Evolutionary conservation across 1,140 invertebrate genomes (phyloP).

Genomic region (Hermatobates lingyangjiaoensis): DNA sequence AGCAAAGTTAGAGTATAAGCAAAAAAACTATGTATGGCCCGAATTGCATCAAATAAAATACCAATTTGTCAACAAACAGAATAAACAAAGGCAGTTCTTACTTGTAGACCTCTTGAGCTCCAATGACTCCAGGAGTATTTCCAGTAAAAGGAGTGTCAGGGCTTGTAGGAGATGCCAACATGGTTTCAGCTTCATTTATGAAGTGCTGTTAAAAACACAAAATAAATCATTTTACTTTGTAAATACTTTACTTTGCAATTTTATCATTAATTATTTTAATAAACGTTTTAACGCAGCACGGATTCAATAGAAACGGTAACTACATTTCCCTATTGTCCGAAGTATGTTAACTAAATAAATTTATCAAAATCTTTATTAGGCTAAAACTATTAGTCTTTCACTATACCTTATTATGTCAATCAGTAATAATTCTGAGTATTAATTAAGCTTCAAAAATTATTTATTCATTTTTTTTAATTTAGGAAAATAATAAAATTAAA

Average conservation of each 20-base stretch:
- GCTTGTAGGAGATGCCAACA: slow-evolving; percentile 49
- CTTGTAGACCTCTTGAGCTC: slow-evolving; percentile 83
- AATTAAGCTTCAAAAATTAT: slow-evolving; percentile 17
- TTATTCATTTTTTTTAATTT: slow-evolving; percentile 18
- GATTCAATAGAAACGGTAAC: neutral
- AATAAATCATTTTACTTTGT: slow-evolving; percentile 7
- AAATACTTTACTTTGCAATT: too few relatives aligned
- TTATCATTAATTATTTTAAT: slow-evolving; percentile 10
- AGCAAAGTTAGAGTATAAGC: too few relatives aligned
- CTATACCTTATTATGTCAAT: too few relatives aligned
- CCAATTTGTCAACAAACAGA: too few relatives aligned
- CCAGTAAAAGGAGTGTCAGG: slow-evolving; percentile 36
- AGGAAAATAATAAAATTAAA: slow-evolving; percentile 5
- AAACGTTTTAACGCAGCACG: neutral
- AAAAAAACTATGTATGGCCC: too few relatives aligned
- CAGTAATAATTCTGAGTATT: too few relatives aligned
- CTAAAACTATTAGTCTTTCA: too few relatives aligned
- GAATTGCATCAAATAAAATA: too few relatives aligned
- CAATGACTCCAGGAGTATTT: slow-evolving; percentile 77
- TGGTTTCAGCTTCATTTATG: slow-evolving; percentile 54
- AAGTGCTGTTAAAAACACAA: slow-evolving; percentile 40
- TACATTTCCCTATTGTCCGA: slow-evolving; percentile 2
- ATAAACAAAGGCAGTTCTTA: too few relatives aligned
- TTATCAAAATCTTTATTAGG: too few relatives aligned
- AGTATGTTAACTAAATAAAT: too few relatives aligned